phyloP scores from a whole-genome alignment of 2,113 vertebrate genomes.

The Elephas maximus region DNA sequence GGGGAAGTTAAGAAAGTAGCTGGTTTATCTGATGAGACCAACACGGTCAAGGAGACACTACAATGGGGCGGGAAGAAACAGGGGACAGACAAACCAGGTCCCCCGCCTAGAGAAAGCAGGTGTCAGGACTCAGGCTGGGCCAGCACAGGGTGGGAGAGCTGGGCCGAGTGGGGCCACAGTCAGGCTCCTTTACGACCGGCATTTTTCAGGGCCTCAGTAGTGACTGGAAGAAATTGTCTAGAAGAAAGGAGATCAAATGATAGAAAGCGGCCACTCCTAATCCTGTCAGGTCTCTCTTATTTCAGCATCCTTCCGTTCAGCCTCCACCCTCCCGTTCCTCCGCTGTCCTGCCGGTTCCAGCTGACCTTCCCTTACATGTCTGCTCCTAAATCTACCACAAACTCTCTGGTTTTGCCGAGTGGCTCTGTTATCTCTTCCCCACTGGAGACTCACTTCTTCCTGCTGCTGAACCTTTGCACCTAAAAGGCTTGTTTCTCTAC shows the following conservation, averaged over 20 bases:
- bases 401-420: background rate
- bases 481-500: accelerated
- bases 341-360: background rate
- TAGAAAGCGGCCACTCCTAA: background rate
- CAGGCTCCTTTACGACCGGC: background rate
- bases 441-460: background rate
- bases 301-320: background rate
- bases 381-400: background rate
- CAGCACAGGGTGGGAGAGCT: background rate
- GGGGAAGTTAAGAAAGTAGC: background rate
- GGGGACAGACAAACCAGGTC: background rate
- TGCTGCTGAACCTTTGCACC: background rate
- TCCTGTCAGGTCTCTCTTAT: too few relatives aligned
- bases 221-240: slow-evolving; percentile 45
- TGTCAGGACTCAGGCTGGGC: background rate
- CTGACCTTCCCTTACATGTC: background rate
- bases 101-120: background rate
- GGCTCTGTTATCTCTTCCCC: background rate
- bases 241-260: background rate
- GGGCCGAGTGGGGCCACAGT: too few relatives aligned
- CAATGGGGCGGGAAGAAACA: background rate
- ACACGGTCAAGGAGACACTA: background rate
- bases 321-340: background rate
- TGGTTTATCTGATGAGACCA: background rate
- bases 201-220: background rate